A percentile compares a stretch with the other conserved stretches of the same genome.
These are phyloP conservation scores for Crotalus horridus DNA, from an alignment of 2,113 vertebrate genomes.

Conservation along the genomic window DNA sequence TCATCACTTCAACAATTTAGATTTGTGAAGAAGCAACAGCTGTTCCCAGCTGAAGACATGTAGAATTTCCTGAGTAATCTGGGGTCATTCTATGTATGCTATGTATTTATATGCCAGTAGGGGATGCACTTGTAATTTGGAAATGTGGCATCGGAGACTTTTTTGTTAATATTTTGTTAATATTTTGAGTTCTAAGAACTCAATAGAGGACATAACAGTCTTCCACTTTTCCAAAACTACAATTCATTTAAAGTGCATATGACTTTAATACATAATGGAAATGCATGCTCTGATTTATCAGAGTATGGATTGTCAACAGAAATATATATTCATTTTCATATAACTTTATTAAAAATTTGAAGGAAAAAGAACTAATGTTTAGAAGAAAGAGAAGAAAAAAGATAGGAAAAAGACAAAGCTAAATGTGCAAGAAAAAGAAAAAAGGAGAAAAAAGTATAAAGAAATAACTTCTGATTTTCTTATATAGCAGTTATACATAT, in stretches of 20 bases:
- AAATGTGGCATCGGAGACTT: neutral
- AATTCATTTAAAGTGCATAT: constrained; percentile 41
- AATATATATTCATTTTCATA: neutral
- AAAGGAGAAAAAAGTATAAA: neutral
- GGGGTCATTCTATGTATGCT: neutral
- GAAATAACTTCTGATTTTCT: neutral
- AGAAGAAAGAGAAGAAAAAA: neutral
- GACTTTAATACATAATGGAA: constrained; percentile 16
- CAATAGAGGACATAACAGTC: neutral
- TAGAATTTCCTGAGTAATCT: neutral
- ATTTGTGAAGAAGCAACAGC: neutral
- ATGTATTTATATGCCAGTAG: neutral
- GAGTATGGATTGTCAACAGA: constrained; percentile 31
- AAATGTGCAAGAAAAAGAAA: neutral
- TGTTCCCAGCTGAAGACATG: neutral
- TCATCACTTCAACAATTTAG: neutral
- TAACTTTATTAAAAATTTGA: neutral
- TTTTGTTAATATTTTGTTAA: constrained; percentile 23
- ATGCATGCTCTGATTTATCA: constrained; percentile 41
- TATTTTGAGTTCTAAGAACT: constrained; percentile 38
- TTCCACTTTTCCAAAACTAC: constrained; percentile 25
- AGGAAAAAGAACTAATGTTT: neutral
- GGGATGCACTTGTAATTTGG: neutral
- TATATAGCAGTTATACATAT: neutral
- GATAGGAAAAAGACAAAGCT: neutral